phyloP scores from a whole-genome alignment of 2,797 vertebrate species.

The Psittacula echo region DNA sequence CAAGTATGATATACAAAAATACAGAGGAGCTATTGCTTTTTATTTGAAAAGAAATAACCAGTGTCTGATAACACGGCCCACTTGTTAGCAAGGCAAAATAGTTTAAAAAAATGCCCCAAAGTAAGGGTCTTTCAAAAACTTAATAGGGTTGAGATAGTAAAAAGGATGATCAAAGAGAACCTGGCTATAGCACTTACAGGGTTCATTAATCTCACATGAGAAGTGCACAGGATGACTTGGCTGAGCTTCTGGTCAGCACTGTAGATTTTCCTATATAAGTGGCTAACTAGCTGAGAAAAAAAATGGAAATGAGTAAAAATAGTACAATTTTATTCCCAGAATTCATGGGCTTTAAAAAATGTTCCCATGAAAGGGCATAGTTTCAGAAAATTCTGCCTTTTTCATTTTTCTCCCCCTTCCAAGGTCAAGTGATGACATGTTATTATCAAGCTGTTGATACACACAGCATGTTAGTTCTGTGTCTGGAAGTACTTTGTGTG shows the following conservation, averaged over 20 bases:
- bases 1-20: constrained; percentile 20
- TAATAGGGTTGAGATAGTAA: constrained; percentile 47
- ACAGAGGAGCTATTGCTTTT: constrained; percentile 17
- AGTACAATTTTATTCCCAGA: constrained; percentile 52
- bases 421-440: constrained; percentile 58
- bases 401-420: constrained; percentile 3
- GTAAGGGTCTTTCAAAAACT: background rate
- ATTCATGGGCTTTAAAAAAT: constrained; percentile 63
- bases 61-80: background rate
- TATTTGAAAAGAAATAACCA: constrained; percentile 29
- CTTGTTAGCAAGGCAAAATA: constrained; percentile 36
- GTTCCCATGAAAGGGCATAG: constrained; percentile 54
- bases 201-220: constrained; percentile 63
- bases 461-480: constrained; percentile 36
- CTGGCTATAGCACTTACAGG: constrained; percentile 38
- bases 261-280: constrained; percentile 56
- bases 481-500: constrained; percentile 59
- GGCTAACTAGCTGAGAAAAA: constrained; percentile 69
- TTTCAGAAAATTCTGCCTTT: constrained; percentile 65
- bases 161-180: constrained; percentile 47
- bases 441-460: constrained; percentile 61
- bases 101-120: constrained; percentile 31
- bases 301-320: constrained; percentile 62
- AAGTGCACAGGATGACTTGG: constrained; percentile 53
- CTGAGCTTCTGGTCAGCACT: constrained; percentile 45